Evolutionary conservation across 2,113 vertebrate genomes (phyloP), one percentile per base, ranked within the genome.

Genomic region (Serilophus lunatus): DNA sequence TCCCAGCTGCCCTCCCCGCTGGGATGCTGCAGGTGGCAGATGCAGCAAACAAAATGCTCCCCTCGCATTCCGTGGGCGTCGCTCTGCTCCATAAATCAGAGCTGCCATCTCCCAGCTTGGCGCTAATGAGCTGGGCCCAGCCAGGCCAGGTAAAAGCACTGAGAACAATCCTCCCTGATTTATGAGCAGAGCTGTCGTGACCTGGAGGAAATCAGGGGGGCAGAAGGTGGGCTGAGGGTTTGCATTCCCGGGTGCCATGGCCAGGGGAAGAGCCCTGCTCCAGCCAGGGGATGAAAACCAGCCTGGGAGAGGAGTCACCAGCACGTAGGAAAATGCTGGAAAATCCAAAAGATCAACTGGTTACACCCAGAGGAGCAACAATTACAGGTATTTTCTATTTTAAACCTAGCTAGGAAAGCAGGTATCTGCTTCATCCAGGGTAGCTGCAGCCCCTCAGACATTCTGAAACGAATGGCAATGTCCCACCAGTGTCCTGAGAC

Each of bases 141-240:
- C 8, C 72, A 24, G 0, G 0, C 31, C 1, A 75, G 83, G 80
- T 63, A 47, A 59, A 40, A 36, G 35, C 0, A 0, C 74, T 9
- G 69, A 84, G 63, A 86, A 93, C 88, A 92, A 82, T n/a, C 66
- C 82, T 59, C 65, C 65, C 50, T 92, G 91, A 97, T 90, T 87
- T 89, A 93, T 69, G 91, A 85, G 66, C 70, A 54, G 56, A 89
- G 93, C 70, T 9, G 3, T 6, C 6, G 14, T 68, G 70, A 87
- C 81, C 93, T 76, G 91, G 74, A 76, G 51, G 91, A 72, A 91
- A 89, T 68, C 45, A 75, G 68, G 45, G 71, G 3, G 23, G 44
- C 57, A 8, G 22, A 28, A 64, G 54, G 82, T 16, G 65, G 81
- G 74, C 44, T 35, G 40, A 89, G 59, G 31, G 35, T 81, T n/a